Evolutionary conservation across 2,888 invertebrate genomes (phyloP).

Genomic region (Thalpophila matura): DNA sequence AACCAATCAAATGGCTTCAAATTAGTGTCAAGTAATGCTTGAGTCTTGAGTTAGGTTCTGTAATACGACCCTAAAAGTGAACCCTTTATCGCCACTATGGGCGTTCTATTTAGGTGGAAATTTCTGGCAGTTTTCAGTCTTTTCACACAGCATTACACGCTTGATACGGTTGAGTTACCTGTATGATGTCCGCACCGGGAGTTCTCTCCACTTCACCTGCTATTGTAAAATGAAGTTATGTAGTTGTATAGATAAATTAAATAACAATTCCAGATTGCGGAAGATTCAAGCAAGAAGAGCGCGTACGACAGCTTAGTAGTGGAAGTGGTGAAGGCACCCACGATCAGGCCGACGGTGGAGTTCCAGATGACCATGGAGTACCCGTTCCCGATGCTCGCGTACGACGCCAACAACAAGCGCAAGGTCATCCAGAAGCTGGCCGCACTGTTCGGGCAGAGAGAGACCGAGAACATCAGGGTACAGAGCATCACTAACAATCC

Average conservation of each 20-base stretch:
- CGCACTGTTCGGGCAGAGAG: constrained; percentile 94
- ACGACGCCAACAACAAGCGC: constrained; percentile 93
- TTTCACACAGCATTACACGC: too few species aligned
- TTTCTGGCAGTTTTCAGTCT: too few species aligned
- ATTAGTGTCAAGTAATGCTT: background rate
- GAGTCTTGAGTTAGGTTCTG: too few species aligned
- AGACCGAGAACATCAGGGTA: constrained; percentile 94
- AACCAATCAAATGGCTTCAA: too few species aligned
- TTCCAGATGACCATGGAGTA: constrained; percentile 95
- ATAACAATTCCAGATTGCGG: constrained; percentile 90
- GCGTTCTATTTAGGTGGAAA: too few species aligned
- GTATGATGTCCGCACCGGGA: too few species aligned
- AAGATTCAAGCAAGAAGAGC: constrained; percentile 93
- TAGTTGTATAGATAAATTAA: too few species aligned
- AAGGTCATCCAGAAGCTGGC: constrained; percentile 96
- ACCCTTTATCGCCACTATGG: too few species aligned
- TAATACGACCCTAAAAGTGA: too few species aligned
- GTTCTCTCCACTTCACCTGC: too few species aligned
- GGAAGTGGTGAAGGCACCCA: constrained; percentile 92
- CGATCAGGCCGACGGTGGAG: constrained; percentile 93
- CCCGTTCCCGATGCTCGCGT: constrained; percentile 92
- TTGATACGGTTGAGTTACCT: too few species aligned
- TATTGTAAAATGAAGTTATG: too few species aligned
- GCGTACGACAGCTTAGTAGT: constrained; percentile 95
- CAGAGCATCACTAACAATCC: constrained; percentile 93